Base-by-base conservation (phyloP, 2,888 invertebrate species). In the Noctua pronuba region DNA sequence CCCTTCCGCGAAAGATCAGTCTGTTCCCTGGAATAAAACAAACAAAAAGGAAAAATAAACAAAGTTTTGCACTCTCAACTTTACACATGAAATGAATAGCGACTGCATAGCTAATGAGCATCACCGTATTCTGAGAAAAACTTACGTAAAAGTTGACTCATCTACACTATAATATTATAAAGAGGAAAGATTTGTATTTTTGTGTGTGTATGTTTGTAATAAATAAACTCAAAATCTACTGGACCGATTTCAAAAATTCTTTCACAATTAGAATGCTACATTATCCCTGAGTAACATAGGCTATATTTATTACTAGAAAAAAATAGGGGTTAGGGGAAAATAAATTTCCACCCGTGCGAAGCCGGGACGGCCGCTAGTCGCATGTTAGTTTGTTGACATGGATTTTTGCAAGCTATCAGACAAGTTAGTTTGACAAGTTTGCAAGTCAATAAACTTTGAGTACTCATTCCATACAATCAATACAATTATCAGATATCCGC, bases 41-140 rank as follows among this genome's bases (percentile, higher is more conserved):
- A 64, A 49, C 13, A 64, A 46, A 24, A 55, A 13, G 13, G 10
- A 13, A 55, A 55, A 55, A n/a, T n/a, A 55, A 55, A 55, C 28
- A 76, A 65, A 76, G 24, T 76, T 65, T 44, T 3, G 18, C 21
- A 44, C 7, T 44, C 35, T 28, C n/a, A 35, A 65, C 52, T 55
- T 76, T 18, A 44, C 41, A 44, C 8, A 44, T 24, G 28, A 62
- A 76, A 55, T 55, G 44, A 55, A 38, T 13, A 35, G 28, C 21
- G 64, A 41, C 77, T 44, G 64, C 28, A 64, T 55, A 55, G 52
- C 21, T 44, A 77, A 76, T 28, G 52, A 55, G 52, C 35, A 18
- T n/a, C 28, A 28, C 28, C n/a, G 24, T 24, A 55, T 28, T 38
- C 77, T 44, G 5, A 24, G n/a, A 65, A 77, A 76, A 13, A 13